A percentile compares a stretch with the other conserved stretches of the same genome.
These are phyloP conservation scores for Drosophila kurseongensis DNA, from an alignment of 1,140 invertebrate genomes.

Conservation along the genomic window DNA sequence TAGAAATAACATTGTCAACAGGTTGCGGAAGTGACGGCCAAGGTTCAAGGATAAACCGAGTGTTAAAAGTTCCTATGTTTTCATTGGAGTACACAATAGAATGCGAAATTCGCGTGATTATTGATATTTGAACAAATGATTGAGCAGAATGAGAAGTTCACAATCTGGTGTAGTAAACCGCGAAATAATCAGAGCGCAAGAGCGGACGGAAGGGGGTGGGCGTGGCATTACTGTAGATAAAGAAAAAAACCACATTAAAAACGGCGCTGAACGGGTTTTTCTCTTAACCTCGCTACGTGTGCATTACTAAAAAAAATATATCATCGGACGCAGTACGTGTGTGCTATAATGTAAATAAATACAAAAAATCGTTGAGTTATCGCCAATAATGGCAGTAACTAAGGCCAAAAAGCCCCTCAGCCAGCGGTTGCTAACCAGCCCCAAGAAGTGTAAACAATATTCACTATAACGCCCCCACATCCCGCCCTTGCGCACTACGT, in stretches of 20 bases:
- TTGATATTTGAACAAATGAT: constrained; percentile 59
- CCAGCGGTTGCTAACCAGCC: constrained; percentile 36
- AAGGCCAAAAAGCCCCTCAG: constrained; percentile 24
- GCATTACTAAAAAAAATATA: constrained; percentile 55
- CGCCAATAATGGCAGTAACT: constrained; percentile 36
- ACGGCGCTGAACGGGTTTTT: constrained; percentile 48
- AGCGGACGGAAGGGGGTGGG: constrained; percentile 31
- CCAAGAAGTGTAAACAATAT: constrained; percentile 41
- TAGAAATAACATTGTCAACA: constrained; percentile 64
- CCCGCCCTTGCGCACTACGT: constrained; percentile 41
- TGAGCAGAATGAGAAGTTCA: constrained; percentile 44
- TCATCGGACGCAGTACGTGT: constrained; percentile 33
- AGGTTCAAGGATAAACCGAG: constrained; percentile 52
- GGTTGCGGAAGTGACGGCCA: constrained; percentile 74
- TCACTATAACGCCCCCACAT: constrained; percentile 15
- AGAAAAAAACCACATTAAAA: constrained; percentile 20
- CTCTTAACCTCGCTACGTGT: constrained; percentile 67
- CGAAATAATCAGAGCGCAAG: constrained; percentile 38
- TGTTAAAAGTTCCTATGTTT: constrained; percentile 17
- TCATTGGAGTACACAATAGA: constrained; percentile 5
- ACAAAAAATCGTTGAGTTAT: constrained; percentile 38
- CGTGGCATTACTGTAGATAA: constrained; percentile 35
- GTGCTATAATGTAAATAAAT: not conserved
- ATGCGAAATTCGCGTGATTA: constrained; percentile 23
- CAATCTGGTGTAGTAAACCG: constrained; percentile 47